Evolutionary conservation across 37 sponge, comb jelly and placozoan species (phyloP).

Genomic region (Spongilla lacustris): DNA sequence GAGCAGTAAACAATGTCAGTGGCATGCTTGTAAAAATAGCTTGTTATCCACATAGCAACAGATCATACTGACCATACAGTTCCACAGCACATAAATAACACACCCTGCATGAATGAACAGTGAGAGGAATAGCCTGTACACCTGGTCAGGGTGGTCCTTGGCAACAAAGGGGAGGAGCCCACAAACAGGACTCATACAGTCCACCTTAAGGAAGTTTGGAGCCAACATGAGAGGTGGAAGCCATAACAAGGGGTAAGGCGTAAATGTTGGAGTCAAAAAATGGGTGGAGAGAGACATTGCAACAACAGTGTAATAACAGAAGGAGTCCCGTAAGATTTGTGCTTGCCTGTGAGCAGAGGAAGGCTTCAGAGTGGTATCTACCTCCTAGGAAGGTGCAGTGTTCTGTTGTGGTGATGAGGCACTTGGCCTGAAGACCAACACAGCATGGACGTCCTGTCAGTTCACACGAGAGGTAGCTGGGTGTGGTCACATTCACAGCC

Average conservation of each 20-base stretch:
- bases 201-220: too few species aligned
- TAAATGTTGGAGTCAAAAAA: too few species aligned
- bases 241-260: too few species aligned
- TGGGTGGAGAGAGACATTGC: background rate
- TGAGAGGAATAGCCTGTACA: conserved; percentile 82
- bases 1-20: too few species aligned
- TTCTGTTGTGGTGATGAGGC: conserved; percentile 82
- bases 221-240: too few species aligned
- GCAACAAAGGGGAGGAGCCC: conserved; percentile 78
- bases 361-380: conserved; percentile 81
- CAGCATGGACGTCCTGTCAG: conserved; percentile 96
- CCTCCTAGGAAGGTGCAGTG: conserved; percentile 80
- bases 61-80: too few species aligned
- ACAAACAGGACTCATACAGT: conserved; percentile 86
- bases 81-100: too few species aligned
- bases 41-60: too few species aligned
- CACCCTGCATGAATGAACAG: conserved; percentile 69
- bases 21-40: too few species aligned
- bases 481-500: background rate
- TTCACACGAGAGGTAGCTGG: conserved; percentile 65
- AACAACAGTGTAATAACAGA: background rate
- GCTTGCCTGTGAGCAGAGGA: conserved; percentile 90
- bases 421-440: conserved; percentile 84
- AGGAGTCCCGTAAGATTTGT: too few species aligned
- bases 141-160: conserved; percentile 82